Conservation (phyloP, 2,113 vertebrate genomes). For the Pleuronectes platessa region DNA sequence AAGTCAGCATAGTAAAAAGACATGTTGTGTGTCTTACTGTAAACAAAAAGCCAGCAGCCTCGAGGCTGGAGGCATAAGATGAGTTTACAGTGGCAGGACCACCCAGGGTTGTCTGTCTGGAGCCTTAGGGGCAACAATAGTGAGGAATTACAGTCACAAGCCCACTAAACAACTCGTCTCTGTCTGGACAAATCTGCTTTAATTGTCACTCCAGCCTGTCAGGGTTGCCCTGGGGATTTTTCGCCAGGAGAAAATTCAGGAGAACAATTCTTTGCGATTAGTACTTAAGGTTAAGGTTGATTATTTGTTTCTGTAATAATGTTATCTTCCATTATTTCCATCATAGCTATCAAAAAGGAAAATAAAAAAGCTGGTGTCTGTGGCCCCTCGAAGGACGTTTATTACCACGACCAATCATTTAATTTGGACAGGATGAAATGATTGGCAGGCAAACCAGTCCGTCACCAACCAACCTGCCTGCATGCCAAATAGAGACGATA, state of each 20-base stretch:
- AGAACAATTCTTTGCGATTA: neutral
- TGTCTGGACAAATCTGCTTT: slow-evolving; percentile 19
- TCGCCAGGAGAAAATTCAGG: neutral
- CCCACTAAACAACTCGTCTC: slow-evolving; percentile 18
- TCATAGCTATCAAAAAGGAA: too few species aligned
- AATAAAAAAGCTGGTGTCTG: too few species aligned
- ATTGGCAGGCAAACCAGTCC: too few species aligned
- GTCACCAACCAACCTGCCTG: too few species aligned
- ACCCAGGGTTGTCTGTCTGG: slow-evolving; percentile 58
- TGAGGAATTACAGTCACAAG: slow-evolving; percentile 32
- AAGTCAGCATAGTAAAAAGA: slow-evolving; percentile 30
- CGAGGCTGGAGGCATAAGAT: neutral
- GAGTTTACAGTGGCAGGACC: slow-evolving; percentile 55
- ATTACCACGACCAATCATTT: too few species aligned
- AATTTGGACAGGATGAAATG: too few species aligned
- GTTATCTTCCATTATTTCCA: neutral
- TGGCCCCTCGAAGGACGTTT: too few species aligned
- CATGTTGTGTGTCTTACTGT: slow-evolving; percentile 40
- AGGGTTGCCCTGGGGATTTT: neutral
- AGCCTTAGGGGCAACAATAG: slow-evolving; percentile 39
- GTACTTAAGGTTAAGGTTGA: neutral
- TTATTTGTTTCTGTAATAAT: neutral
- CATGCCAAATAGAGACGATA: too few species aligned
- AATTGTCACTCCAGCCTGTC: slow-evolving; percentile 9
- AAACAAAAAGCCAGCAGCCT: slow-evolving; percentile 41